phyloP scores from a whole-genome alignment of 1,140 invertebrate genomes.

The Armadillidium nasatum region DNA sequence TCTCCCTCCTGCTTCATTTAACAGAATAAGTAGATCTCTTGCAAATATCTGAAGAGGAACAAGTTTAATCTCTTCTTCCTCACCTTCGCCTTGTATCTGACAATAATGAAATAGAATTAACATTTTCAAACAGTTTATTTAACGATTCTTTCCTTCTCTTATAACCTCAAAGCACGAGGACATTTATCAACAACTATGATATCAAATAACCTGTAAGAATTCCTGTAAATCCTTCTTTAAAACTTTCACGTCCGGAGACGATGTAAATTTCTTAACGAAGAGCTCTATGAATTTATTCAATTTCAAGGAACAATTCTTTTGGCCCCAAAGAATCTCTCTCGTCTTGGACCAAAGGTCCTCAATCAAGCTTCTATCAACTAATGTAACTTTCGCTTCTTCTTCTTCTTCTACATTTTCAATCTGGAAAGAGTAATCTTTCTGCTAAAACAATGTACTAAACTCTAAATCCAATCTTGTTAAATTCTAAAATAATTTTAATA shows the following conservation, averaged over 20 bases:
- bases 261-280: constrained; percentile 53
- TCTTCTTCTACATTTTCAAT: constrained; percentile 46
- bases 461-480: too few species aligned
- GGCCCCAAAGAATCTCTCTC: constrained; percentile 58
- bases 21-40: constrained; percentile 56
- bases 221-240: constrained; percentile 53
- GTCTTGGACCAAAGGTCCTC: constrained; percentile 53
- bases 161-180: too few species aligned
- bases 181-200: too few species aligned
- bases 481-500: too few species aligned
- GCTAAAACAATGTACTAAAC: too few species aligned
- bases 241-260: constrained; percentile 52
- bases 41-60: constrained; percentile 58
- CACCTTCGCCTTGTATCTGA: constrained; percentile 47
- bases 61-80: constrained; percentile 54
- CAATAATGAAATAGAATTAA: constrained; percentile 23
- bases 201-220: constrained; percentile 50
- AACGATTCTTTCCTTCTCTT: too few species aligned
- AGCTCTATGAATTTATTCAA: constrained; percentile 53
- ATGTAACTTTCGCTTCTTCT: constrained; percentile 47
- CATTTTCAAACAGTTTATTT: constrained; percentile 43
- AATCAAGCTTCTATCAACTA: constrained; percentile 32
- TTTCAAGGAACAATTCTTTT: constrained; percentile 52
- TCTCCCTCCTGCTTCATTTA: constrained; percentile 55
- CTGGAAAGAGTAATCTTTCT: constrained; percentile 47